Evolutionary conservation across 2,888 invertebrate genomes (phyloP), one percentile per base, ranked within the genome.

Genomic region (Autographa gamma): DNA sequence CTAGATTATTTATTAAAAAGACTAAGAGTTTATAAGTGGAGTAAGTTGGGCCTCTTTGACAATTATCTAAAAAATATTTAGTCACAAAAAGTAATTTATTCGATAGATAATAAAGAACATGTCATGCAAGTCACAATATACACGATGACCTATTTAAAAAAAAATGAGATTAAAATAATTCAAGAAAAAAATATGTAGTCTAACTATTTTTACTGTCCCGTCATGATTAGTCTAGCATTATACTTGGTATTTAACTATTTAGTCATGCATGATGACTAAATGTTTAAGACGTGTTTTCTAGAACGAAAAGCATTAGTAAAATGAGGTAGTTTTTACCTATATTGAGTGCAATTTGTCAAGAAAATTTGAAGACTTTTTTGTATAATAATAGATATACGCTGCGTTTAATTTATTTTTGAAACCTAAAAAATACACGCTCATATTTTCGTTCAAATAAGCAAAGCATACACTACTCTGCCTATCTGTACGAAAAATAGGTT

Each of bases 251-350:
- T 48, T 48, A 56, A 25, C 13, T 48, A n/a, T 48, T 48, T 48
- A 56, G 54, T 13, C 54, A 56, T 56, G 54, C 54, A 25, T 56
- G 11, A 56, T 56, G 54, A 52, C 18, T 52, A 52, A 52, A 52
- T 52, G 18, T 52, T 52, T 52, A 18, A 16, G 8, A 13, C 25
- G 54, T 56, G 1, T 13, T 19, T 19, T 56, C 19, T 25, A 56
- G 19, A 56, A 56, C 19, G 13, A 18, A 14, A 19, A 56, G 13
- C 54, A 56, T 19, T 54, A 1, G 54, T 25, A 19, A 3, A 19
- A 19, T 25, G 18, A 25, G 13, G 3, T 19, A 54, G 9, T 54
- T 18, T 5, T 16, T 43, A 43, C 43, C 54, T 11, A 54, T 5
- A 19, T 54, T 31, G 31, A 14, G 31, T 31, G 31, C 25, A 31